These are phyloP conservation scores for Drosophila parabipectinata DNA, from an alignment of 1,140 invertebrate genomes.

Conservation along the genomic window DNA sequence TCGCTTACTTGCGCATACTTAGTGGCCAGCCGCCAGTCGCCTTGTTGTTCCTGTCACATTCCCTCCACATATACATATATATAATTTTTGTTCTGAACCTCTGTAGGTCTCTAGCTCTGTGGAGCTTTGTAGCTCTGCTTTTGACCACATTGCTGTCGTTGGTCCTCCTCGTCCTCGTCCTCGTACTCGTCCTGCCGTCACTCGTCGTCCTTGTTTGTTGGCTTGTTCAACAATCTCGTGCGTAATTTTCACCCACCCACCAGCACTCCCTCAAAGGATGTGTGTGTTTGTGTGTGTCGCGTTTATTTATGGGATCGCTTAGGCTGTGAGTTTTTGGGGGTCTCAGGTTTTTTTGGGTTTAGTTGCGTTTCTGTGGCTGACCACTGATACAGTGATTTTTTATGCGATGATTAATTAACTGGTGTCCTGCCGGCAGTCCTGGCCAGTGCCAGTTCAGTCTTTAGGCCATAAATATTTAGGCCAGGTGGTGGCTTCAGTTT, in stretches of 20 bases:
- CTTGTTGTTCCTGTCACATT: slow-evolving; percentile 59
- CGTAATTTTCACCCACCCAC: slow-evolving; percentile 35
- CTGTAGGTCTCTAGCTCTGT: slow-evolving; percentile 4
- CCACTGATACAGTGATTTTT: slow-evolving; percentile 67
- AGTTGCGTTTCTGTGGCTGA: slow-evolving; percentile 39
- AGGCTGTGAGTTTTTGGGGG: slow-evolving; percentile 11
- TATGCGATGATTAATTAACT: slow-evolving; percentile 65
- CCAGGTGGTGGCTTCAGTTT: slow-evolving; percentile 18
- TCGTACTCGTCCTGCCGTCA: slow-evolving; percentile 12
- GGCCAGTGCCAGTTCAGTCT: slow-evolving; percentile 6
- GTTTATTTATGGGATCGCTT: slow-evolving; percentile 52
- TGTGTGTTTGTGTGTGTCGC: slow-evolving; percentile 17
- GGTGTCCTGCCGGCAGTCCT: neutral
- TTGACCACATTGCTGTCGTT: slow-evolving; percentile 38
- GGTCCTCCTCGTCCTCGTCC: slow-evolving; percentile 5
- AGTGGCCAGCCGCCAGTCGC: slow-evolving; percentile 52
- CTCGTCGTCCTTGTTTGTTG: slow-evolving; percentile 37
- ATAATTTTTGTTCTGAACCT: neutral
- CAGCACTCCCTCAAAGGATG: too few species aligned
- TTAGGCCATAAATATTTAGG: slow-evolving; percentile 52
- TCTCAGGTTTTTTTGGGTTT: slow-evolving; percentile 22
- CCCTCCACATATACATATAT: neutral
- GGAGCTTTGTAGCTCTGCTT: slow-evolving; percentile 18
- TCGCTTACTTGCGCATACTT: slow-evolving; percentile 61
- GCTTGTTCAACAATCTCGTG: slow-evolving; percentile 60